Conservation (phyloP, 2,113 vertebrate genomes). For the Gobius niger region DNA sequence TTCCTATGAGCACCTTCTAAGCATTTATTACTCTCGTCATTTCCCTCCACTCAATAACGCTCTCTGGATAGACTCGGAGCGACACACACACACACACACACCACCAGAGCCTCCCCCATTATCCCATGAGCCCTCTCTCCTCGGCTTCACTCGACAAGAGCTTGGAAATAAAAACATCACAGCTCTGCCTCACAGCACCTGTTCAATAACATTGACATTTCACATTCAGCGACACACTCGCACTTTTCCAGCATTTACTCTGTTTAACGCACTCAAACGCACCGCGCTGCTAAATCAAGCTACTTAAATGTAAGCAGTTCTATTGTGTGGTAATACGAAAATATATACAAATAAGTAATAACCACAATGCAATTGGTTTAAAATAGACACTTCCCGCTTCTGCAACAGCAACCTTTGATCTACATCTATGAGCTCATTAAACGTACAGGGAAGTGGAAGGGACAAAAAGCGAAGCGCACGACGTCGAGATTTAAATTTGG, state of each 20-base stretch:
- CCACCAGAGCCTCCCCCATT: constrained; percentile 59
- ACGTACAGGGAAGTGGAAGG: not conserved
- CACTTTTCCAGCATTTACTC: constrained; percentile 63
- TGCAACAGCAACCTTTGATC: not conserved
- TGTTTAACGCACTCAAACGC: constrained; percentile 61
- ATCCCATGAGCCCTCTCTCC: constrained; percentile 72
- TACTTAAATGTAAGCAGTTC: constrained; percentile 28
- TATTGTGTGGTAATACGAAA: constrained; percentile 1
- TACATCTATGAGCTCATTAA: not conserved
- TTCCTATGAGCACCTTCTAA: constrained; percentile 50
- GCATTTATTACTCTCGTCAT: constrained; percentile 53
- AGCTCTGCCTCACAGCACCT: constrained; percentile 75
- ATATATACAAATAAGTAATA: not conserved
- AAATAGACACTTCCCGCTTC: not conserved
- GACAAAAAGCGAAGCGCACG: not conserved
- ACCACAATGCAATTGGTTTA: not conserved
- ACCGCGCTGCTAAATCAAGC: constrained; percentile 35
- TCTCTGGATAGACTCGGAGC: constrained; percentile 30
- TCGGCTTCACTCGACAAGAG: constrained; percentile 65
- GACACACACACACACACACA: constrained; percentile 16
- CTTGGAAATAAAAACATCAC: constrained; percentile 80
- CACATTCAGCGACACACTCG: constrained; percentile 66
- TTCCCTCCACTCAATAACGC: constrained; percentile 58
- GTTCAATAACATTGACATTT: constrained; percentile 83
- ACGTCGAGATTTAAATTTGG: not conserved